phyloP scores from a whole-genome alignment of 2,797 vertebrate species.

The Amblyraja radiata region DNA sequence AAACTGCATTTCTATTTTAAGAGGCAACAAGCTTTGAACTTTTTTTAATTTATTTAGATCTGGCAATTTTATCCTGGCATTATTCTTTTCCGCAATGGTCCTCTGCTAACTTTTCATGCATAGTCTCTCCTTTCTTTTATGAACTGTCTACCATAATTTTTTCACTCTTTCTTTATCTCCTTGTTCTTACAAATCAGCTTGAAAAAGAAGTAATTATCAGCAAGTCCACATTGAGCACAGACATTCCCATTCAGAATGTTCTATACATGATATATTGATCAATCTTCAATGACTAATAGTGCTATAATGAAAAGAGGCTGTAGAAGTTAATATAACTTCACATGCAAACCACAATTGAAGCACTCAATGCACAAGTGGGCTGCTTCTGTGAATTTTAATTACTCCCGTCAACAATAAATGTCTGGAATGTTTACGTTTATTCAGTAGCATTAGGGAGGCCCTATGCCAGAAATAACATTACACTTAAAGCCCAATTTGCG shows the following conservation, averaged over 20 bases:
- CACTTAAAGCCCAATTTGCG: slow-evolving; percentile 27
- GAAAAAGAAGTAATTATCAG: slow-evolving; percentile 91
- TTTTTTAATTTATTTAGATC: slow-evolving; percentile 43
- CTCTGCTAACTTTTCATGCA: slow-evolving; percentile 57
- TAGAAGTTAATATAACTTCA: slow-evolving; percentile 77
- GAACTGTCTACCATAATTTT: slow-evolving; percentile 76
- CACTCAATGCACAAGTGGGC: slow-evolving; percentile 74
- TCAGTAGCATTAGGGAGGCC: slow-evolving; percentile 56
- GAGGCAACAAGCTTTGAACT: not conserved
- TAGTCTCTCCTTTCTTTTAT: slow-evolving; percentile 63
- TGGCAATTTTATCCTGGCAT: slow-evolving; percentile 43
- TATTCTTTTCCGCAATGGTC: slow-evolving; percentile 52
- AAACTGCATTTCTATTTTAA: not conserved
- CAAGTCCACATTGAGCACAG: slow-evolving; percentile 80
- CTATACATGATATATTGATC: slow-evolving; percentile 96
- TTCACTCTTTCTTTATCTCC: slow-evolving; percentile 80
- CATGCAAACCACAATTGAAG: slow-evolving; percentile 77
- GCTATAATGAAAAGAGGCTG: slow-evolving; percentile 77
- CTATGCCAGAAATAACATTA: slow-evolving; percentile 1
- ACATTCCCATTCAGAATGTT: slow-evolving; percentile 85
- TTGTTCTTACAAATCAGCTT: slow-evolving; percentile 89
- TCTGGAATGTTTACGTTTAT: slow-evolving; percentile 73
- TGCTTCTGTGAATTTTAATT: slow-evolving; percentile 73
- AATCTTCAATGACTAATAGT: slow-evolving; percentile 78
- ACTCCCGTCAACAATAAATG: slow-evolving; percentile 76